Conservation (phyloP, 2,797 vertebrate species). For the Lagodon rhomboides region DNA sequence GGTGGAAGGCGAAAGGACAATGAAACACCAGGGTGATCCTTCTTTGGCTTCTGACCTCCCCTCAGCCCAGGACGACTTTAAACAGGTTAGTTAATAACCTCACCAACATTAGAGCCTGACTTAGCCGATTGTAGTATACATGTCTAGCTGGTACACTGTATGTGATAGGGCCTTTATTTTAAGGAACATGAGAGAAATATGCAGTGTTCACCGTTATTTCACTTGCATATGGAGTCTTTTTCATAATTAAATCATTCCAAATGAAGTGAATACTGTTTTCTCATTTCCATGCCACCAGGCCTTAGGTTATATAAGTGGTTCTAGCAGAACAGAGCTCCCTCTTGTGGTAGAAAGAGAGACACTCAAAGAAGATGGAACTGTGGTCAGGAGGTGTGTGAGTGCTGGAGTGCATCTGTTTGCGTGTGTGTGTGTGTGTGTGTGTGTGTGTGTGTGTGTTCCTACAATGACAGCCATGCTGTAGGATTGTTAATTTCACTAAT, state of each 20-base stretch:
- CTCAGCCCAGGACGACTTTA: conserved; percentile 92
- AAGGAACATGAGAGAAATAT: too few species aligned
- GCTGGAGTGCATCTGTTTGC: neutral
- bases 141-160: neutral
- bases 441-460: conserved; percentile 82
- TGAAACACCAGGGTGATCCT: conserved; percentile 88
- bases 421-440: conserved; percentile 14
- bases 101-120: neutral
- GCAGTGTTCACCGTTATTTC: neutral
- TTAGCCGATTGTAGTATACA: neutral
- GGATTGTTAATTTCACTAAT: conserved; percentile 15
- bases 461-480: neutral
- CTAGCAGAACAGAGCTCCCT: conserved; percentile 84
- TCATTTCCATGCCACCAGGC: conserved; percentile 82
- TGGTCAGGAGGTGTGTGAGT: conserved; percentile 92
- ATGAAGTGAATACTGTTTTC: conserved; percentile 24
- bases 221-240: neutral
- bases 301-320: conserved; percentile 88
- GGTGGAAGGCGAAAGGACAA: conserved; percentile 88
- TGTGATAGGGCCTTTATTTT: neutral
- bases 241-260: conserved; percentile 7
- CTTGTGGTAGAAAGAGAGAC: conserved; percentile 89
- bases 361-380: conserved; percentile 89
- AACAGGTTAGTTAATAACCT: conserved; percentile 86
- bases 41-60: conserved; percentile 90